phyloP scores from a whole-genome alignment of 2,888 invertebrate species.

The Temnothorax rugatulus region DNA sequence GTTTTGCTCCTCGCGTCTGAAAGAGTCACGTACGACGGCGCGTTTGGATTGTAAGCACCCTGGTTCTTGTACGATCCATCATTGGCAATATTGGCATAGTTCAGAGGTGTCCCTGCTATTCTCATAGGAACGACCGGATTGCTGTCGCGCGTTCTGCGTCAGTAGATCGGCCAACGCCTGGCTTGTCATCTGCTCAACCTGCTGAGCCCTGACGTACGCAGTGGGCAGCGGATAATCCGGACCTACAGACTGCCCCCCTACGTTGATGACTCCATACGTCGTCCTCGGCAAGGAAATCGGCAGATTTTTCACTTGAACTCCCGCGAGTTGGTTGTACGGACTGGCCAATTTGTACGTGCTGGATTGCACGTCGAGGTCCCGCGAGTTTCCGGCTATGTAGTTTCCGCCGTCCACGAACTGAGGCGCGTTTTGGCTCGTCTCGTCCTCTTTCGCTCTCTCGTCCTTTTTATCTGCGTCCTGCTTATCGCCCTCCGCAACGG shows the following conservation, averaged over 20 bases:
- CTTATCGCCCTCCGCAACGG: conserved; percentile 50
- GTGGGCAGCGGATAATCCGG: conserved; percentile 77
- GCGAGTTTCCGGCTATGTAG: conserved; percentile 77
- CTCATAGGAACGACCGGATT: conserved; percentile 55
- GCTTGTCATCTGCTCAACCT: conserved; percentile 81
- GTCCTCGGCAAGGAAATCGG: conserved; percentile 69
- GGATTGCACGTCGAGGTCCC: conserved; percentile 81
- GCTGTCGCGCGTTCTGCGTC: conserved; percentile 74
- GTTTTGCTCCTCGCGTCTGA: conserved; percentile 76
- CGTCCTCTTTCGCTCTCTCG: conserved; percentile 74
- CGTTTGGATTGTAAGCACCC: conserved; percentile 65
- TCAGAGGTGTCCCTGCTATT: conserved; percentile 50
- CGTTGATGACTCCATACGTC: conserved; percentile 79
- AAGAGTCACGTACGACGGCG: conserved; percentile 57
- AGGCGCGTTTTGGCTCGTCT: conserved; percentile 46
- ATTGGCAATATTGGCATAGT: conserved; percentile 46
- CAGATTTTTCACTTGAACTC: conserved; percentile 69
- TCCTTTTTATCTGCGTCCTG: conserved; percentile 51
- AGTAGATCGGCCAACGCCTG: conserved; percentile 79
- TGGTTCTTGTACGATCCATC: conserved; percentile 54
- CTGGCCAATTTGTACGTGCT: conserved; percentile 77
- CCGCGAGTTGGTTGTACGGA: conserved; percentile 79
- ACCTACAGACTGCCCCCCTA: conserved; percentile 78
- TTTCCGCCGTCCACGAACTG: conserved; percentile 82
- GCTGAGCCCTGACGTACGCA: conserved; percentile 78